Conservation (phyloP, 1,140 invertebrate species). For the Drosophila virilis region DNA sequence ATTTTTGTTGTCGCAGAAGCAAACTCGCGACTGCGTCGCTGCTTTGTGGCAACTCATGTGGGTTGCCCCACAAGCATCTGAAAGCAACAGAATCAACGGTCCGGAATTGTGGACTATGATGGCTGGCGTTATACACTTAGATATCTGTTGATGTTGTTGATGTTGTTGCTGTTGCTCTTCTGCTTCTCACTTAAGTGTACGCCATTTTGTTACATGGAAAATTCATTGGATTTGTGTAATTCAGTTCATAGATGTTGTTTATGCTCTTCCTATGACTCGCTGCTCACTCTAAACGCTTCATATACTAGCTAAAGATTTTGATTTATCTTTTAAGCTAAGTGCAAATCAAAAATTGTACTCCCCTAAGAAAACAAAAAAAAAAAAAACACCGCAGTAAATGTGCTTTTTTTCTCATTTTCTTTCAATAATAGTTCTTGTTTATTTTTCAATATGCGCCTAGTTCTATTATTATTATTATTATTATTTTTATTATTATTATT, state of each 20-base stretch:
- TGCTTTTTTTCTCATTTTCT: conserved; percentile 47
- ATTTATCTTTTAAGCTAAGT: no score
- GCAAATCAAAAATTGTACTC: not conserved
- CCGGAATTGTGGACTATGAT: conserved; percentile 64
- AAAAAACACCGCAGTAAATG: no score
- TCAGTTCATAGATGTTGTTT: conserved; percentile 46
- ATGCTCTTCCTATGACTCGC: conserved; percentile 19
- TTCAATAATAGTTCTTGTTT: conserved; percentile 81
- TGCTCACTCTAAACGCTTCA: no score
- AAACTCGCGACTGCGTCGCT: conserved; percentile 48
- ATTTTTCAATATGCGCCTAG: conserved; percentile 81
- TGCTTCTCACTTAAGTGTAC: conserved; percentile 31
- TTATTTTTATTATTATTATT: conserved; percentile 49
- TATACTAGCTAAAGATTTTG: no score
- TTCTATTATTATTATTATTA: conserved; percentile 72
- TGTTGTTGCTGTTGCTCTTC: conserved; percentile 13
- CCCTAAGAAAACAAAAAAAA: no score
- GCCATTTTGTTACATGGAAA: conserved; percentile 51
- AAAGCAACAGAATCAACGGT: conserved; percentile 49
- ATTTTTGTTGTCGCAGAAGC: conserved; percentile 65
- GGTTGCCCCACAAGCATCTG: conserved; percentile 24
- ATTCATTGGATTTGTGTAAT: conserved; percentile 57
- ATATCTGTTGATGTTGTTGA: conserved; percentile 17
- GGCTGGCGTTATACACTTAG: conserved; percentile 31
- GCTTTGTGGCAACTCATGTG: conserved; percentile 36